phyloP scores from a whole-genome alignment of 2,797 vertebrate species.

The Phataginus tetradactyla region DNA sequence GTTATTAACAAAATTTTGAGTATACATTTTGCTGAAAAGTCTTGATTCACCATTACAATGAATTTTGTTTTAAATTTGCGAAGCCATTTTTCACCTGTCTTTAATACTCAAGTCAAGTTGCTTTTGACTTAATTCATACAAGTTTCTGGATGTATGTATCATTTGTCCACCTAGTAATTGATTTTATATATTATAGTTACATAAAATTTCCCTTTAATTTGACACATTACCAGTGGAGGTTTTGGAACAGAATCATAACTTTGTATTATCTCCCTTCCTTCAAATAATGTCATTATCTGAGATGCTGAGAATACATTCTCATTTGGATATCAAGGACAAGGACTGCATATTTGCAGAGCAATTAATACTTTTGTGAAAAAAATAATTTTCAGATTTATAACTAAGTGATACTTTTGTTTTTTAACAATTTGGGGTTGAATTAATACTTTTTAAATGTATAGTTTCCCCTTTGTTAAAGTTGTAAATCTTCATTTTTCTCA shows the following conservation, averaged over 20 bases:
- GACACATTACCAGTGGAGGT: slow-evolving; percentile 38
- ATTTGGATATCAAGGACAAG: slow-evolving; percentile 65
- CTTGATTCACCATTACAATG: slow-evolving; percentile 51
- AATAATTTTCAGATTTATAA: slow-evolving; percentile 65
- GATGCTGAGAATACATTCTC: slow-evolving; percentile 54
- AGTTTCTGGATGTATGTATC: slow-evolving; percentile 63
- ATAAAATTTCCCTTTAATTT: slow-evolving; percentile 68
- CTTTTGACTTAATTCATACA: slow-evolving; percentile 68
- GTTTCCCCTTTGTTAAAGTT: slow-evolving; percentile 60
- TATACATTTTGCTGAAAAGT: slow-evolving; percentile 61
- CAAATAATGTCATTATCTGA: slow-evolving; percentile 30
- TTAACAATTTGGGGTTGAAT: slow-evolving; percentile 62
- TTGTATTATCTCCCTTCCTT: slow-evolving; percentile 44
- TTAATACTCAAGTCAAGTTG: slow-evolving; percentile 65
- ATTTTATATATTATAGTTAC: slow-evolving; percentile 36
- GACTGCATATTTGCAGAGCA: slow-evolving; percentile 75
- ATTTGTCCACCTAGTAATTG: slow-evolving; percentile 61
- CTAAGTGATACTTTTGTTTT: slow-evolving; percentile 53
- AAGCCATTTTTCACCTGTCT: slow-evolving; percentile 60
- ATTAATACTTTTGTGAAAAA: slow-evolving; percentile 55
- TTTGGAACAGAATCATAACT: slow-evolving; percentile 61
- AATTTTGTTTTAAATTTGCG: slow-evolving; percentile 73
- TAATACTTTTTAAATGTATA: slow-evolving; percentile 70
- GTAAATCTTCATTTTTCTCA: slow-evolving; percentile 55
- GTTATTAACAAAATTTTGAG: slow-evolving; percentile 65